These are phyloP conservation scores for Dreissena rostriformis DNA, from an alignment of 1,140 invertebrate genomes.

Conservation along the genomic window DNA sequence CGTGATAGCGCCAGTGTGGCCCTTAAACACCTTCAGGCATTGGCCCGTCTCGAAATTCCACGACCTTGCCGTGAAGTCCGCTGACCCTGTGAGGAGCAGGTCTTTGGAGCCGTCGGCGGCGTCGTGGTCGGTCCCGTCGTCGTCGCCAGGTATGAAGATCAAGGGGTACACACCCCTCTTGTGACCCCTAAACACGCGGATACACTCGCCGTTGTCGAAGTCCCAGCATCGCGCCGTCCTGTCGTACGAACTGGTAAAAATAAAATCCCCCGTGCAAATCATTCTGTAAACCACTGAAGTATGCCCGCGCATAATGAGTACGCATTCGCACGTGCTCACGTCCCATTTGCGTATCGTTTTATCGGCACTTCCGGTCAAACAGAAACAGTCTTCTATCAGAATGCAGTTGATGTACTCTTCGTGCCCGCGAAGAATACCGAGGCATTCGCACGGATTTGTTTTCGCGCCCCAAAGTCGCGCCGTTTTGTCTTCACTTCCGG, in stretches of 20 bases:
- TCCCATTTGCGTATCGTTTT: constrained; percentile 84
- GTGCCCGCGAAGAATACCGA: constrained; percentile 83
- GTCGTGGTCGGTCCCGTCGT: constrained; percentile 68
- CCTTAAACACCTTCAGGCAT: constrained; percentile 80
- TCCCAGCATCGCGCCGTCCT: constrained; percentile 83
- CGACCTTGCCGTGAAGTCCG: constrained; percentile 82
- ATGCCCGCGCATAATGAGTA: constrained; percentile 82
- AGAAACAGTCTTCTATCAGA: constrained; percentile 82
- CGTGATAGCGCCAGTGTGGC: constrained; percentile 82
- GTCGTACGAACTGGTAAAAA: constrained; percentile 84
- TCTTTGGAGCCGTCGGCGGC: constrained; percentile 78
- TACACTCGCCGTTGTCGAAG: constrained; percentile 81
- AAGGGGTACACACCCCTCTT: constrained; percentile 83
- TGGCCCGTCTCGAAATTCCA: constrained; percentile 83
- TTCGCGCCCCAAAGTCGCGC: constrained; percentile 83
- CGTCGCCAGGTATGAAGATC: constrained; percentile 82
- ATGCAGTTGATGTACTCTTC: constrained; percentile 83
- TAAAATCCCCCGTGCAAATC: constrained; percentile 83
- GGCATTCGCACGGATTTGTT: constrained; percentile 82
- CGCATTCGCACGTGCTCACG: constrained; percentile 82
- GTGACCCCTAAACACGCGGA: constrained; percentile 82
- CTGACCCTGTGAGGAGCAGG: constrained; percentile 82
- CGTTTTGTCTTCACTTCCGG: constrained; percentile 83
- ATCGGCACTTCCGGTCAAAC: constrained; percentile 84
- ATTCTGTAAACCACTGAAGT: constrained; percentile 82